Conservation (phyloP, 2,888 invertebrate genomes). For the Parnassius orleans region DNA sequence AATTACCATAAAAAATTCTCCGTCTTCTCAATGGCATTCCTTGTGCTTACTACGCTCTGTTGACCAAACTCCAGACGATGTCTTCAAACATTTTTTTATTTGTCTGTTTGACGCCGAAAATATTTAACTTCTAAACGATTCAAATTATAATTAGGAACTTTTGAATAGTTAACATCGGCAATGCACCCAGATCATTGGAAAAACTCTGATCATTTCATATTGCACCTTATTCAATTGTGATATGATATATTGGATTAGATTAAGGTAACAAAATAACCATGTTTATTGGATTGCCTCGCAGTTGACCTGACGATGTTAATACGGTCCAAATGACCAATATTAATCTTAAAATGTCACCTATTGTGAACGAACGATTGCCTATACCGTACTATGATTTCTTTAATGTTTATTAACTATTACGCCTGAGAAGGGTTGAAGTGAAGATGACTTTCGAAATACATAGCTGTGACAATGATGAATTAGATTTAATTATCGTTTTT, state of each 20-base stretch:
- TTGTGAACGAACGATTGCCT: slow-evolving; percentile 58
- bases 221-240: slow-evolving; percentile 3
- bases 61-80: slow-evolving; percentile 73
- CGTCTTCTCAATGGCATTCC: slow-evolving; percentile 40
- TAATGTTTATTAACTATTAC: slow-evolving; percentile 45
- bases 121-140: slow-evolving; percentile 77
- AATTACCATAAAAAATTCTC: too few relatives aligned
- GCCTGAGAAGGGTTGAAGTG: slow-evolving; percentile 32
- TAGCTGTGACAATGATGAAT: slow-evolving; percentile 51
- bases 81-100: slow-evolving; percentile 66
- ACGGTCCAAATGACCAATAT: slow-evolving; percentile 69
- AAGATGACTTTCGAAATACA: slow-evolving; percentile 44
- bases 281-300: slow-evolving; percentile 37
- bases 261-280: slow-evolving; percentile 18
- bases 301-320: slow-evolving; percentile 59
- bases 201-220: background rate
- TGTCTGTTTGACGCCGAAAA: slow-evolving; percentile 72
- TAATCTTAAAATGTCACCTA: slow-evolving; percentile 68
- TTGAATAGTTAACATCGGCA: slow-evolving; percentile 46
- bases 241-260: background rate
- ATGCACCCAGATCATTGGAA: slow-evolving; percentile 5
- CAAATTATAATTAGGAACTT: slow-evolving; percentile 77
- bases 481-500: slow-evolving; percentile 43
- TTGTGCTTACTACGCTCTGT: slow-evolving; percentile 58
- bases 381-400: slow-evolving; percentile 40